Evolutionary conservation across 2,888 invertebrate species (phyloP), one percentile per base, ranked within the genome.

Genomic region (Drosophila mayaguana): DNA sequence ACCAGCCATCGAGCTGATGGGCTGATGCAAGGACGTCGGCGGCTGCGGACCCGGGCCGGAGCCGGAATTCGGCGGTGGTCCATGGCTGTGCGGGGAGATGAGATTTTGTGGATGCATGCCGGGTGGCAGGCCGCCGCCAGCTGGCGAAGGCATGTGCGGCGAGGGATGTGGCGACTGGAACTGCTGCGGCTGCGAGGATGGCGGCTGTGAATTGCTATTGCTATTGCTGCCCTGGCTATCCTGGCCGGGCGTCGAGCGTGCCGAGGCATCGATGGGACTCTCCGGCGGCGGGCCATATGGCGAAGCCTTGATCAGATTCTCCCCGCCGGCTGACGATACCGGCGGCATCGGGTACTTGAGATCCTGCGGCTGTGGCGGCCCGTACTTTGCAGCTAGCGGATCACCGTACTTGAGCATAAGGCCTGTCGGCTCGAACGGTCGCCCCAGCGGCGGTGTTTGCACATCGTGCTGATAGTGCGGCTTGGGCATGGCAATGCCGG

Each of bases 211-310:
- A 66, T 91, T 92, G 75, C 93, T 93, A 65, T 92, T 93, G 79
- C 93, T 93, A 61, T 93, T 93, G 79, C 93, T 93, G 56, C 93
- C 91, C 72, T 93, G 93, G 71, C 93, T 93, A 69, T 93, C 93
- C 70, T 93, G 93, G 56, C 93, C 93, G 12, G 93, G 93, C 18
- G 93, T 93, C 14, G 93, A 92, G 20, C 93, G 85, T 0, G 93
- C 92, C 3, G 93, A 93, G 6, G 93, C 93, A 76, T 93, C 93
- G 43, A 93, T 92, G 5, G 93, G 93, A 72, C 92, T 93, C 79
- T 92, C 93, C 14, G 88, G 89, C 25, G 90, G 90, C 38, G 89
- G 78, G 22, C 89, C 91, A 63, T 92, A 93, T 7, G 92, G 90
- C 42, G 92, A 92, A 36, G 85, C 80, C 73, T 93, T 93, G n/a